Base-by-base conservation (phyloP, 2,888 invertebrate genomes). In the Eilema sororculum region DNA sequence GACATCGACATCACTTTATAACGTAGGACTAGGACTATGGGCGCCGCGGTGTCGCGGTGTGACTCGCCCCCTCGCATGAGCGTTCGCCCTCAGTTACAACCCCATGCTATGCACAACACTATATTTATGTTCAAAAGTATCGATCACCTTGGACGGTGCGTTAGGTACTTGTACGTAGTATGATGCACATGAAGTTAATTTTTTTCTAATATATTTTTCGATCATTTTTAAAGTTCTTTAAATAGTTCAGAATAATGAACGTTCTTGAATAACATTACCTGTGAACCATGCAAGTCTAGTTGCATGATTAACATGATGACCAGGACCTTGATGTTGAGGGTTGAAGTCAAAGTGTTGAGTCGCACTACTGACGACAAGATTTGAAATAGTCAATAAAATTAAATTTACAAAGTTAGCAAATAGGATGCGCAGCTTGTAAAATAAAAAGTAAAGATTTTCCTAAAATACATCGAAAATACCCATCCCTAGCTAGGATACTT, bases 61-160 rank as follows among this genome's bases (percentile, higher is more conserved):
- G 78, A 73, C 33, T 71, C 73, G 74, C 77, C 73, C 77, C 80
- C 84, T 83, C 84, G 84, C 86, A 84, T 80, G 76, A 78, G 77
- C 80, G 77, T 56, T 25, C 84, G 84, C 87, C 85, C 86, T 83
- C 80, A 80, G 82, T 83, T 77, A 75, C 86, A 80, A 83, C 87
- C 87, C 87, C 85, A 81, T 74, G 77, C 65, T 59, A 68, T 68
- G 66, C 66, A 59, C 68, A 56, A 57, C 62, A 69, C 62, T 68
- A 66, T 68, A 69, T 64, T 59, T 63, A 69, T 59, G 75, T 78
- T 84, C 86, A 67, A 66, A 67, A 78, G 82, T 91, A 91, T 91
- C 91, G 93, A 93, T 93, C 91, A 91, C 86, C 83, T 85, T 59
- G 89, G 87, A 87, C 89, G 87, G 85, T 82, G 84, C 88, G 88